A percentile compares a stretch with the other conserved stretches of the same genome.
phyloP scores from a whole-genome alignment of 2,888 invertebrate species.

The Ashinkailepas kermadecensis region DNA sequence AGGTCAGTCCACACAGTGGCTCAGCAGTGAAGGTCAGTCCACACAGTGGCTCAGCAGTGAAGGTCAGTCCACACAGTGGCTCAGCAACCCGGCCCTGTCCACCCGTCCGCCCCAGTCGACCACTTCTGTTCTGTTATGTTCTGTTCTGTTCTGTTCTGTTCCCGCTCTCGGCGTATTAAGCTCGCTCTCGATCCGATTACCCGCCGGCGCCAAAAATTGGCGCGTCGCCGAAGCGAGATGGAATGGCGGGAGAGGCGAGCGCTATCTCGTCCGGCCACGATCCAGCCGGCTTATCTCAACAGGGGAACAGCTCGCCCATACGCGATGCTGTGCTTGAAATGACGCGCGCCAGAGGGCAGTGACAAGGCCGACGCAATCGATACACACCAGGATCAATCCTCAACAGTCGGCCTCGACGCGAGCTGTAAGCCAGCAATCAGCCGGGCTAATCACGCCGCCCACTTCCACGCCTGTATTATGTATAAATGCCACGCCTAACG shows the following conservation, averaged over 20 bases:
- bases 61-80: background rate
- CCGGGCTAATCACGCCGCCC: background rate
- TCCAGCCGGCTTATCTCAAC: background rate
- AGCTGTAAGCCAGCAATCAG: background rate
- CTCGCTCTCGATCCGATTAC: background rate
- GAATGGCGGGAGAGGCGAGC: background rate
- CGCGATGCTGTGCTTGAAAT: background rate
- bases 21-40: no score
- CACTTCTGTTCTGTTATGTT: no score
- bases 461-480: background rate
- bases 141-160: no score
- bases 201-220: background rate
- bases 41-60: no score
- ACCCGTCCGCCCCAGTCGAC: background rate
- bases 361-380: background rate
- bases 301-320: background rate
- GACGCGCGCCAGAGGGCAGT: background rate
- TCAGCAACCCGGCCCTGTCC: background rate
- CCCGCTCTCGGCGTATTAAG: background rate
- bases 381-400: background rate
- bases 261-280: background rate
- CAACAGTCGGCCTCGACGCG: background rate
- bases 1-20: no score
- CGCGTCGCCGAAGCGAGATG: background rate
- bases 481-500: slow-evolving; percentile 17